Conservation (phyloP, 2,113 vertebrate genomes). For the Psettodes erumei region DNA sequence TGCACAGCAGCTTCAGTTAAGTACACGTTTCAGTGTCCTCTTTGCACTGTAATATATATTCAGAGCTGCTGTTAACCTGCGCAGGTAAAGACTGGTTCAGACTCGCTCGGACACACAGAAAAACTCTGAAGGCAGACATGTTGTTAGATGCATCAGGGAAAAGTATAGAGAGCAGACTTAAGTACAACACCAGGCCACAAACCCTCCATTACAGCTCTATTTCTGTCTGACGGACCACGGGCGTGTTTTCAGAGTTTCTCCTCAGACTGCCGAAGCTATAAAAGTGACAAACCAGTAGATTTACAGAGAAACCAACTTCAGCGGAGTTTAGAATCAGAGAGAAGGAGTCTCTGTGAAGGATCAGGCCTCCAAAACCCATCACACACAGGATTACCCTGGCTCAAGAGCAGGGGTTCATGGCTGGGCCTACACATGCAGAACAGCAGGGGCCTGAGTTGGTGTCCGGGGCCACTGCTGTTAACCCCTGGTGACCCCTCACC, state of each 20-base stretch:
- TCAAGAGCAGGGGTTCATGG: not conserved
- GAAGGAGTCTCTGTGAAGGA: too few relatives aligned
- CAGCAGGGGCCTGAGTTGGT: too few relatives aligned
- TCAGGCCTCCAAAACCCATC: not conserved
- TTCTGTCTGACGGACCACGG: not conserved
- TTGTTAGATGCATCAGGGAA: not conserved
- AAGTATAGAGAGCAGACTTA: not conserved
- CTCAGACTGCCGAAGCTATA: not conserved
- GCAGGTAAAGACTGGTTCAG: not conserved
- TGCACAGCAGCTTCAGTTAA: not conserved
- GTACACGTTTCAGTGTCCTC: not conserved
- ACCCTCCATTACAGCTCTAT: slow-evolving; percentile 31
- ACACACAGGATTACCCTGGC: not conserved
- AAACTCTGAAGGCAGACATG: not conserved
- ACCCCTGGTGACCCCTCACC: too few relatives aligned
- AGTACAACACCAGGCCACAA: not conserved
- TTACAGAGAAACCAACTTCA: not conserved
- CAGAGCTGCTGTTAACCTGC: not conserved
- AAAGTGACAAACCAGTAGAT: slow-evolving; percentile 7
- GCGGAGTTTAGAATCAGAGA: not conserved
- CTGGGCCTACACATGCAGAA: too few relatives aligned
- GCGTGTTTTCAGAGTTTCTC: not conserved
- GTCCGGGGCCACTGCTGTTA: too few relatives aligned
- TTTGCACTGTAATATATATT: not conserved
- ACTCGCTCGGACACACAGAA: not conserved